Percentiles rank a stretch among this genome's conserved stretches.
Evolutionary conservation across 2,113 vertebrate species (phyloP).

Genomic region (Calyptommatus sinebrachiatus): DNA sequence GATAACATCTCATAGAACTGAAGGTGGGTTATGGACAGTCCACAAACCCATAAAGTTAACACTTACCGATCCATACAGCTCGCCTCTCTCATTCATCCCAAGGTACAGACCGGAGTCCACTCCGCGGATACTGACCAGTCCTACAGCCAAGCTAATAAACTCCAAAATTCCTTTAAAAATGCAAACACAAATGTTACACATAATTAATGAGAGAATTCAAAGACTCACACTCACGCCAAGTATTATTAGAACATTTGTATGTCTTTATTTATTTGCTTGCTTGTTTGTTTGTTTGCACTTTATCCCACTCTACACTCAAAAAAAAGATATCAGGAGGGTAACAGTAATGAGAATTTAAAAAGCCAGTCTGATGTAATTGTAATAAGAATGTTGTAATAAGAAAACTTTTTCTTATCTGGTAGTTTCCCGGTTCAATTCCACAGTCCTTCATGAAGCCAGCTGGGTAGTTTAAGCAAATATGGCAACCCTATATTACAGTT

Average conservation of each 20-base stretch:
- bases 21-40: neutral
- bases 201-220: constrained; percentile 11
- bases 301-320: no score
- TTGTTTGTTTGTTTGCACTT: no score
- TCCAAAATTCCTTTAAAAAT: constrained; percentile 90
- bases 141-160: constrained; percentile 98
- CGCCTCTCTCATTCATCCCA: constrained; percentile 97
- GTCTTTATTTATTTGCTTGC: no score
- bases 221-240: neutral
- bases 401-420: no score
- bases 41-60: constrained; percentile 1
- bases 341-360: no score
- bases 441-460: no score
- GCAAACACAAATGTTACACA: neutral
- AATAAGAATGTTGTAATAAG: no score
- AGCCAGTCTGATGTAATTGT: no score
- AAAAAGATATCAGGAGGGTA: no score
- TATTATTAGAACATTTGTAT: accelerated
- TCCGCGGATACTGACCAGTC: constrained; percentile 97
- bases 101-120: constrained; percentile 97
- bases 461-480: no score
- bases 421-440: no score
- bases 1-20: accelerated
- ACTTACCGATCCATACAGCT: constrained; percentile 99
- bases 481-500: no score